These are phyloP conservation scores for Glyphotaelius pellucidus DNA, from an alignment of 2,888 invertebrate species.

Conservation along the genomic window DNA sequence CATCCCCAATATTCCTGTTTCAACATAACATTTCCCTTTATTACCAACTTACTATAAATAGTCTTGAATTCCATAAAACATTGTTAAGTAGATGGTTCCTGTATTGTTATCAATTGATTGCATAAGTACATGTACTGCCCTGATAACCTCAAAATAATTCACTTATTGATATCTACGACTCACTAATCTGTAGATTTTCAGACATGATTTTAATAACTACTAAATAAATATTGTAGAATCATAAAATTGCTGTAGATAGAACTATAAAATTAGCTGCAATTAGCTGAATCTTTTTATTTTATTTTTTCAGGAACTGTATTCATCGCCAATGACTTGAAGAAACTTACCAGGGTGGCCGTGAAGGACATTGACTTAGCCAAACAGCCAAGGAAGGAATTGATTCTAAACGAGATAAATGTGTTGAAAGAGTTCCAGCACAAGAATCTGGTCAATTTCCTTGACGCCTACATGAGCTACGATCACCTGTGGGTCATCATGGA, in stretches of 20 bases:
- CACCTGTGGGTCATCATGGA: slow-evolving; percentile 99
- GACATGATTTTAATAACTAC: neutral
- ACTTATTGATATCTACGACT: neutral
- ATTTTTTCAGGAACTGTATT: slow-evolving; percentile 87
- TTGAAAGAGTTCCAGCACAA: slow-evolving; percentile 94
- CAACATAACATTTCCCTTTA: no score
- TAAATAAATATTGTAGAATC: neutral
- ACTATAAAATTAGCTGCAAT: neutral
- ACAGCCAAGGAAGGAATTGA: slow-evolving; percentile 96
- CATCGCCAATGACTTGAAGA: slow-evolving; percentile 88
- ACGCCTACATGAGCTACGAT: slow-evolving; percentile 92
- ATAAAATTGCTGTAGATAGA: neutral
- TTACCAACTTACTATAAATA: neutral
- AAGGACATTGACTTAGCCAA: slow-evolving; percentile 97
- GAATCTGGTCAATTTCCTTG: slow-evolving; percentile 96
- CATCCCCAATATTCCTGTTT: neutral
- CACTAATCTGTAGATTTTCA: neutral
- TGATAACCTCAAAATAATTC: neutral
- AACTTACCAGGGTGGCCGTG: slow-evolving; percentile 90
- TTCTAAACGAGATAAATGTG: slow-evolving; percentile 95
- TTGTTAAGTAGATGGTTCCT: neutral
- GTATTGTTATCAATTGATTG: neutral
- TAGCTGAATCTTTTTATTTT: slow-evolving; percentile 8
- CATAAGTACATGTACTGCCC: neutral
- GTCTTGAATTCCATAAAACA: neutral